phyloP scores from a whole-genome alignment of 2,113 vertebrate genomes.

The Tautogolabrus adspersus region DNA sequence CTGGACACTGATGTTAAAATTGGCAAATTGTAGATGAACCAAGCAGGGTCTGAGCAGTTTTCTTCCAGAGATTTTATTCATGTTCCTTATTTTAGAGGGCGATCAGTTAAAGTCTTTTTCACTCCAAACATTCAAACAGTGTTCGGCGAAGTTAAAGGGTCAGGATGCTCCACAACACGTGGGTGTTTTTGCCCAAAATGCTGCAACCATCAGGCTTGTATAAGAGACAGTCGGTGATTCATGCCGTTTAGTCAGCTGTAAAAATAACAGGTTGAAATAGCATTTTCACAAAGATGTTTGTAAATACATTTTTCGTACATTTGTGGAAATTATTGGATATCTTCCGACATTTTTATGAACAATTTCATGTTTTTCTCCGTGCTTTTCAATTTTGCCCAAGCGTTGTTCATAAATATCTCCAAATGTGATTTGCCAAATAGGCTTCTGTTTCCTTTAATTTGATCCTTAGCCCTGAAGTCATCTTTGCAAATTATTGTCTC shows the following conservation, averaged over 20 bases:
- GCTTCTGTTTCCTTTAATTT: conserved; percentile 6
- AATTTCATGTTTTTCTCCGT: background rate
- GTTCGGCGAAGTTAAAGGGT: conserved; percentile 4
- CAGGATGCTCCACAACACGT: conserved; percentile 30
- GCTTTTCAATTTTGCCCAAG: background rate
- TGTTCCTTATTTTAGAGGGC: no score
- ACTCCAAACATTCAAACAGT: conserved; percentile 4
- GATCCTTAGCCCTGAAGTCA: conserved; percentile 18
- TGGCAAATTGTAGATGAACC: background rate
- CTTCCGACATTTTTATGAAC: background rate
- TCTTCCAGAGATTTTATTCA: no score
- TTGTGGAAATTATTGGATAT: no score
- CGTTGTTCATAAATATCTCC: background rate
- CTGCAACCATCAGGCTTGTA: conserved; percentile 17
- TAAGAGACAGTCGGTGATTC: conserved; percentile 2
- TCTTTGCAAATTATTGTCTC: conserved; percentile 24
- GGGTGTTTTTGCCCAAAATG: background rate
- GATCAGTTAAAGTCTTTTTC: background rate
- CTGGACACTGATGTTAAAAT: background rate
- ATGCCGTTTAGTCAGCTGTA: background rate
- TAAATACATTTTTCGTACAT: no score
- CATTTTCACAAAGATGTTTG: background rate
- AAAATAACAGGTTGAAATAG: background rate
- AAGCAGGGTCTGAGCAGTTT: no score
- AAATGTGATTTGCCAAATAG: background rate